A percentile compares a stretch with the other conserved stretches of the same genome.
Evolutionary conservation across 2,113 vertebrate genomes (phyloP).

Genomic region (Hemiprocne comata): DNA sequence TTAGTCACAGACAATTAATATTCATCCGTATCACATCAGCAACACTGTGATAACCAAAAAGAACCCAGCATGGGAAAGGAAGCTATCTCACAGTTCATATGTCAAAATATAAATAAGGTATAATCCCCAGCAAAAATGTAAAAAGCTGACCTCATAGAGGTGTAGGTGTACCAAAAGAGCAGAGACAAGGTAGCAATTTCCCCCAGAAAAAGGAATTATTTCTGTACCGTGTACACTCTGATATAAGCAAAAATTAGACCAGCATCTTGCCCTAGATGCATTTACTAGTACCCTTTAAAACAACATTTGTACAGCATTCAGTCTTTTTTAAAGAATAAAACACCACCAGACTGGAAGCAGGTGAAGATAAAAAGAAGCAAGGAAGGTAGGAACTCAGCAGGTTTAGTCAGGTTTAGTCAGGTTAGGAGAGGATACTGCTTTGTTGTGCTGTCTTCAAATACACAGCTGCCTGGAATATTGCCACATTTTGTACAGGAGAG

Average conservation of each 20-base stretch:
- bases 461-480: not conserved
- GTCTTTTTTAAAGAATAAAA: not conserved
- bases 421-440: not conserved
- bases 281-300: not conserved
- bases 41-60: not conserved
- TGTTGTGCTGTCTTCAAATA: not conserved
- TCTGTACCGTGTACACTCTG: not conserved
- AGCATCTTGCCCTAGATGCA: not conserved
- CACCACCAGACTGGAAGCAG: not conserved
- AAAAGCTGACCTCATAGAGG: not conserved
- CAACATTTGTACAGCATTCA: not conserved
- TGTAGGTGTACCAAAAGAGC: not conserved
- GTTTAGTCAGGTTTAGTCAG: not conserved
- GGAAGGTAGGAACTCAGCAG: not conserved
- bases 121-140: not conserved
- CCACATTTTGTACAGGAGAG: not conserved
- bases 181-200: not conserved
- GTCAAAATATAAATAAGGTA: not conserved
- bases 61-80: not conserved
- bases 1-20: not conserved
- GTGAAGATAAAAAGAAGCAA: not conserved
- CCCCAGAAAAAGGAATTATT: not conserved
- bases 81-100: not conserved
- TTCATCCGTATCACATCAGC: not conserved
- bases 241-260: not conserved